phyloP scores from a whole-genome alignment of 1,140 invertebrate genomes.

The Eumeta japonica region DNA sequence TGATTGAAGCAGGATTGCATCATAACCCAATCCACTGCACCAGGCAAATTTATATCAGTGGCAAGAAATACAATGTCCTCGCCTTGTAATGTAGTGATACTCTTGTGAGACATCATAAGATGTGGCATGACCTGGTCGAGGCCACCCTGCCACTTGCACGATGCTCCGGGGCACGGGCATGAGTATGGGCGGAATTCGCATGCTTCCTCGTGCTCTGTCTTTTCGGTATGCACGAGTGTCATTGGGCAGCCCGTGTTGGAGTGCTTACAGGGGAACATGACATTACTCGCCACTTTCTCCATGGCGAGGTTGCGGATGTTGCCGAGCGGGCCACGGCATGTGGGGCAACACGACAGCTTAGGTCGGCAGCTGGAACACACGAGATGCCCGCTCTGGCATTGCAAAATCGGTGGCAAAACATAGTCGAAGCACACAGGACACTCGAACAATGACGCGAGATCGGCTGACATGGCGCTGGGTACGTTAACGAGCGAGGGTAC shows the following conservation, averaged over 20 bases:
- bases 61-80: conserved; percentile 99
- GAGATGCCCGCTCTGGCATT: conserved; percentile 85
- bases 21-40: conserved; percentile 99
- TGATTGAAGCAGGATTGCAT: conserved; percentile 99
- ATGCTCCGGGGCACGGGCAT: conserved; percentile 97
- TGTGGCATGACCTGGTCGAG: conserved; percentile 96
- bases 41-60: conserved; percentile 98
- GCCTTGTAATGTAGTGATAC: conserved; percentile 95
- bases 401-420: conserved; percentile 93
- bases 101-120: conserved; percentile 96
- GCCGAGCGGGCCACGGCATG: conserved; percentile 93
- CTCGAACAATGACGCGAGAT: conserved; percentile 94
- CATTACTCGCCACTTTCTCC: conserved; percentile 98
- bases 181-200: conserved; percentile 97
- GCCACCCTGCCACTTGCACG: conserved; percentile 98
- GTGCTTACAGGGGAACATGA: conserved; percentile 99
- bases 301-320: conserved; percentile 98
- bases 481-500: conserved; percentile 49
- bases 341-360: conserved; percentile 95
- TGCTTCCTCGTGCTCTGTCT: conserved; percentile 96
- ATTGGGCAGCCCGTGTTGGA: conserved; percentile 91
- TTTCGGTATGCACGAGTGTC: conserved; percentile 93
- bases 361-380: conserved; percentile 94
- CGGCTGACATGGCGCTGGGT: conserved; percentile 69
- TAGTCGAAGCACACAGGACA: conserved; percentile 99